These are phyloP conservation scores for Pollachius pollachius DNA, from an alignment of 2,113 vertebrate genomes.

Conservation along the genomic window DNA sequence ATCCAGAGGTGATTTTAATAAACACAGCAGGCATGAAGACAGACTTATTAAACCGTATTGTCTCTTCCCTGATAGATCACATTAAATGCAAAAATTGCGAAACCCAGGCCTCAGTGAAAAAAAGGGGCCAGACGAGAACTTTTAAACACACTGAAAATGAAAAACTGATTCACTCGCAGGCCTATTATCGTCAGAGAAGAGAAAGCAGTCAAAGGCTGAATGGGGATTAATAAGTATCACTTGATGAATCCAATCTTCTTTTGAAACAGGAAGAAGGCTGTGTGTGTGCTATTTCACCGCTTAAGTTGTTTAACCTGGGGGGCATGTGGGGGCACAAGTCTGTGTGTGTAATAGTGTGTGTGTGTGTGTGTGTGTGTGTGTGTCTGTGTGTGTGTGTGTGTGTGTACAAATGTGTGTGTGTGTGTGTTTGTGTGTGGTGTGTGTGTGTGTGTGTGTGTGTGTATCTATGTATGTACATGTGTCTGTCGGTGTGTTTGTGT, in stretches of 20 bases:
- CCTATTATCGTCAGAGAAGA: constrained; percentile 37
- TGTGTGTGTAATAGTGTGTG: no score
- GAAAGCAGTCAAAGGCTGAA: constrained; percentile 41
- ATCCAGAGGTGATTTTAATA: constrained; percentile 36
- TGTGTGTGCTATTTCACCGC: constrained; percentile 47
- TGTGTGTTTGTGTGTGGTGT: no score
- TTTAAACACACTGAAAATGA: no score
- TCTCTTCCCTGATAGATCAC: no score
- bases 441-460: no score
- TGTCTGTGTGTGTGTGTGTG: background rate
- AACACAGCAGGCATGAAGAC: background rate
- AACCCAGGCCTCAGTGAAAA: no score
- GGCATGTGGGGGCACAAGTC: background rate
- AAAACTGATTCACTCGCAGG: background rate
- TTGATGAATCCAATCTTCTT: constrained; percentile 63
- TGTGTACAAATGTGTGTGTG: no score
- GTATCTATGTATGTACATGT: no score
- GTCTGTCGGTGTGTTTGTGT: background rate
- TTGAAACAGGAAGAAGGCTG: constrained; percentile 45
- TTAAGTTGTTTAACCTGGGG: constrained; percentile 62
- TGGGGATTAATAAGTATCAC: constrained; percentile 43
- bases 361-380: background rate
- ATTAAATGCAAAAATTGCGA: no score
- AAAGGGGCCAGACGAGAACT: background rate
- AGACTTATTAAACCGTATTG: no score